phyloP scores from a whole-genome alignment of 2,888 invertebrate genomes.

The Microplitis manilae region DNA sequence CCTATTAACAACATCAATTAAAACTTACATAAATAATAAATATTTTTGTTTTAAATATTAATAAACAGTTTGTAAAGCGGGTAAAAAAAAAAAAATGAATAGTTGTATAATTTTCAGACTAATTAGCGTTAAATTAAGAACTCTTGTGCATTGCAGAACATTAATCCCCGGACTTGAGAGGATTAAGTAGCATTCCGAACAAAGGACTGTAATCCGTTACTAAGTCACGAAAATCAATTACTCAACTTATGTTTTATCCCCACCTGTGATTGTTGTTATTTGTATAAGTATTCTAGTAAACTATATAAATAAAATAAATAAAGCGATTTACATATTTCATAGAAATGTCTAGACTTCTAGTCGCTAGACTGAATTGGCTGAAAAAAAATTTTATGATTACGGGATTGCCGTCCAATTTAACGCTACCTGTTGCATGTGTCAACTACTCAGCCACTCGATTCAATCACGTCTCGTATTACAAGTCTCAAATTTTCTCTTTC shows the following conservation, averaged over 20 bases:
- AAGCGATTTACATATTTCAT: neutral
- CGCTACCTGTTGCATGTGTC: neutral
- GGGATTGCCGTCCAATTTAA: neutral
- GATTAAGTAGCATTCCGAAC: too few relatives aligned
- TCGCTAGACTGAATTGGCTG: neutral
- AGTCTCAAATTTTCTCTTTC: neutral
- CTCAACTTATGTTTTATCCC: too few relatives aligned
- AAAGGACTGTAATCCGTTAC: too few relatives aligned
- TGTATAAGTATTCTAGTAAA: too few relatives aligned
- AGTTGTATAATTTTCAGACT: too few relatives aligned
- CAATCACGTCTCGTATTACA: neutral
- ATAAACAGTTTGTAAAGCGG: neutral
- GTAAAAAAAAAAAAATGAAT: neutral
- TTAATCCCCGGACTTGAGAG: too few relatives aligned
- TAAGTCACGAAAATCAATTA: too few relatives aligned
- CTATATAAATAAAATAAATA: too few relatives aligned
- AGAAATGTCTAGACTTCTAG: neutral
- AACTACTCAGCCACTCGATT: neutral
- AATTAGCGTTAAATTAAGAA: too few relatives aligned
- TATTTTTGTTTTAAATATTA: neutral
- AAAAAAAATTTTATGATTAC: neutral
- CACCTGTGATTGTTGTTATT: too few relatives aligned
- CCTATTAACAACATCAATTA: slow-evolving; percentile 74
- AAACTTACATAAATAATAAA: slow-evolving; percentile 30
- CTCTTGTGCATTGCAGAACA: too few relatives aligned